These are phyloP conservation scores for Aphelenchoides fujianensis DNA, from an alignment of 1,140 invertebrate species.

Conservation along the genomic window DNA sequence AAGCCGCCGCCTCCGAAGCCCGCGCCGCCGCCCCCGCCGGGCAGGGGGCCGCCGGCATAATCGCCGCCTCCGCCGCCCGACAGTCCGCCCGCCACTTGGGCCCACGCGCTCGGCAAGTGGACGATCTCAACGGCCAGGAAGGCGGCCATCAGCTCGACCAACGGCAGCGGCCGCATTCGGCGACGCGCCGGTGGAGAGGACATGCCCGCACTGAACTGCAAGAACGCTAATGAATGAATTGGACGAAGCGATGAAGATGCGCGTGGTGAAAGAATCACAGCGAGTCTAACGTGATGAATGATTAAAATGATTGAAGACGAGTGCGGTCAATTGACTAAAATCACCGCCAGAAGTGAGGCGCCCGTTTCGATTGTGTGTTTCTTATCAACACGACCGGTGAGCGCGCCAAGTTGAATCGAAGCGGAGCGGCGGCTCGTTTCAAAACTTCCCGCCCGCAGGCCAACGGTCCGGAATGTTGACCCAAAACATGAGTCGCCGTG, in stretches of 20 bases:
- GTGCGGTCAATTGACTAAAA: neutral
- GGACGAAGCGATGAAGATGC: too few species aligned
- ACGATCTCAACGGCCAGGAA: neutral
- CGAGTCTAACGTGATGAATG: neutral
- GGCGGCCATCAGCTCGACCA: neutral
- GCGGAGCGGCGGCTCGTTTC: neutral
- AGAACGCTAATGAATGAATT: too few species aligned
- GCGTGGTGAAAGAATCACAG: neutral
- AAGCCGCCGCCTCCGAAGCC: too few species aligned
- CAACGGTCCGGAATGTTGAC: neutral
- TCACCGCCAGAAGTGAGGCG: neutral
- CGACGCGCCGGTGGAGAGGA: neutral
- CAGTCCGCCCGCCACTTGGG: neutral
- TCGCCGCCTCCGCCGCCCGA: neutral
- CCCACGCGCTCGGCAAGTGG: neutral
- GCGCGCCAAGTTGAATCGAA: neutral
- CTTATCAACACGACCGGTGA: neutral
- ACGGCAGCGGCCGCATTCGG: neutral
- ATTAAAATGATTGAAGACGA: neutral
- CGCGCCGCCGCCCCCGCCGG: neutral
- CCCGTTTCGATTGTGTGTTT: too few species aligned
- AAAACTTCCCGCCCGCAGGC: neutral
- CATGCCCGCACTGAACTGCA: neutral
- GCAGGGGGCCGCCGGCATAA: neutral
- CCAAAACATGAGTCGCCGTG: neutral